Evolutionary conservation across 2,113 vertebrate species (phyloP), one percentile per base, ranked within the genome.

Genomic region (Psilopsiagon aurifrons): DNA sequence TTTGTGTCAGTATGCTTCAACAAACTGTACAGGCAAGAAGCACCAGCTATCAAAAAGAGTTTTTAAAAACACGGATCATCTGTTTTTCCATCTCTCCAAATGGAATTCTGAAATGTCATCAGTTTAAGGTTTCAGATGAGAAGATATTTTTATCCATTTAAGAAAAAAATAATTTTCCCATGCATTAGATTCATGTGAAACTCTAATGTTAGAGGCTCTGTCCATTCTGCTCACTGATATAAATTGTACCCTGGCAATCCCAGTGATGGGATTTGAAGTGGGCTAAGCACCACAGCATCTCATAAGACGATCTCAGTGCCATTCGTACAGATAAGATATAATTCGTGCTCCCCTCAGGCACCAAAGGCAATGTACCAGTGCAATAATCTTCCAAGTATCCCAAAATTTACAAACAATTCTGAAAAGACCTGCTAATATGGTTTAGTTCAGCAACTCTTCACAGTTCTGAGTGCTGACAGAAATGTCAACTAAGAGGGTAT

Each of bases 381-480:
- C 88, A 91, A 69, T 94, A 91, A 94, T 93, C 94, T 96, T 95
- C 90, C 78, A 86, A 90, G 90, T 46, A 93, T 79, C 86, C 81
- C 88, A 92, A 79, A 62, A 93, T 91, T 96, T 96, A 97, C 94
- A 91, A 95, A 94, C 94, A 95, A 96, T 95, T 92, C 66, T 95
- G 94, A 97, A 95, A 97, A 95, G 91, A 89, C 37, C 92, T 93
- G 76, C 66, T 96, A 94, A 92, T 96, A 76, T 78, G 95, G 86
- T 96, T 96, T 94, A 95, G 92, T 91, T 90, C 90, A 95, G 90
- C 80, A 95, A 27, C 88, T 92, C 93, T 78, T 94, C 90, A 90
- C 66, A 82, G 86, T 17, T 39, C 66, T 78, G 86, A 93, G 76
- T 60, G 66, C 88, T 96, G 92, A 88, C 68, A 88, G 88, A 95